Evolutionary conservation across 2,888 invertebrate genomes (phyloP).

Genomic region (Cephus nigrinus): DNA sequence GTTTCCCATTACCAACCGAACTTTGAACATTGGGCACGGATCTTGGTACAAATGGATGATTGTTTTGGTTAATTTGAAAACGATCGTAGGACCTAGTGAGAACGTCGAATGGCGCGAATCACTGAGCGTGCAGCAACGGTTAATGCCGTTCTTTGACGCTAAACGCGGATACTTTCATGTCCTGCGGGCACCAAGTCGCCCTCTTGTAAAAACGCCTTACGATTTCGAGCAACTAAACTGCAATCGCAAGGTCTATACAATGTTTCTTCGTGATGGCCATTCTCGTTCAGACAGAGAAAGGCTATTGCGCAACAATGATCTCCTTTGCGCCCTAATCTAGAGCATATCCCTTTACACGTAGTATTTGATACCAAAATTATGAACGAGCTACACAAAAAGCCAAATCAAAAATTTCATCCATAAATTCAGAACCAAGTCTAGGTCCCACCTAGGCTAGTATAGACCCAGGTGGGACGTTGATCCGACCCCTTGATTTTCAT

Average conservation of each 20-base stretch:
- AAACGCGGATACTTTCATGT: constrained; percentile 18
- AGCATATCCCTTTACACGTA: neutral
- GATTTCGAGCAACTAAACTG: constrained; percentile 17
- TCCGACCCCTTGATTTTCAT: neutral
- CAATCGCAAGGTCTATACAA: constrained; percentile 6
- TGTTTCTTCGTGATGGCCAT: constrained; percentile 14
- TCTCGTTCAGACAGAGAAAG: constrained; percentile 29
- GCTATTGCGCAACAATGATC: constrained; percentile 22
- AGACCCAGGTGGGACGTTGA: neutral
- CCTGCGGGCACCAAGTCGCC: constrained; percentile 7
- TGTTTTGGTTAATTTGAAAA: neutral
- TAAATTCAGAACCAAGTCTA: too few species aligned
- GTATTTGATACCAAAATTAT: neutral
- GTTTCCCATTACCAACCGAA: neutral
- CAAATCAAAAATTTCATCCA: too few species aligned
- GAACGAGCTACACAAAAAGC: neutral
- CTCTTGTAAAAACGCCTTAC: constrained; percentile 10
- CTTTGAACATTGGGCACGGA: neutral
- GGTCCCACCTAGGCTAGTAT: neutral
- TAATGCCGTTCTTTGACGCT: neutral
- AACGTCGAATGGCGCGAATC: neutral
- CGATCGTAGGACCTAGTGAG: neutral
- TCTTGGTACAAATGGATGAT: neutral
- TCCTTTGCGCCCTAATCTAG: neutral
- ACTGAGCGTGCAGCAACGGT: neutral